Base-by-base conservation (phyloP, 2,113 vertebrate genomes). In the Vidua macroura region DNA sequence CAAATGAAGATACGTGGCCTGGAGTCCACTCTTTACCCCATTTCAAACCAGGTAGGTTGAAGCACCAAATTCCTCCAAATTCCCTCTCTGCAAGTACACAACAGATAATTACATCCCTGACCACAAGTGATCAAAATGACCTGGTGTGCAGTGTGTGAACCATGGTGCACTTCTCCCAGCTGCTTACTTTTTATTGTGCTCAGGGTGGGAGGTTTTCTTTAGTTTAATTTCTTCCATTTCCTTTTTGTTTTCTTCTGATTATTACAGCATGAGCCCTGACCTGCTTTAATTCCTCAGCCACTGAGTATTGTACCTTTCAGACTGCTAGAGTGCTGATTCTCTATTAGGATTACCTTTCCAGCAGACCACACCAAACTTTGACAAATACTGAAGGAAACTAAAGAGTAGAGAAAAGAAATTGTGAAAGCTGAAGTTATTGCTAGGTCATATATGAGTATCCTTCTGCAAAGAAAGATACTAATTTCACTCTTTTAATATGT, bases 1-100 rank as follows among this genome's bases (percentile, higher is more conserved):
- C 99, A 49, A 98, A 98, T 24, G 99, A 99, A 91, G 99, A 99
- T 22, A 98, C 98, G 0, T 99, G 99, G 99, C 98, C 99, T 48
- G 99, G 99, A 70, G 98, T 99, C 59, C 98, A 98, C 96, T 99
- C 99, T 56, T 95, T 99, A 96, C 99, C 99, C 84, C 99, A 99
- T 97, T 99, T 99, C 95, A 99, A 99, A 96, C 98, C 98, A 98
- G 99, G 99, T 99, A 97, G 70, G 97, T 89, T 68, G 77, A 82
- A 93, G 24, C 15, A 68, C 44, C 63, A 53, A 48, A 13, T 76
- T 68, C 8, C 55, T 58, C 14, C 46, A 55, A 19, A 37, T 85
- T 83, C 4, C 77, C 3, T 73, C 24, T 46, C 59, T 72, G 56
- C 52, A 74, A 76, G 19, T 55, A 51, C 7, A 35, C 10, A 41